These are phyloP conservation scores for Syngnathus rostellatus DNA, from an alignment of 2,797 vertebrate species.

Conservation along the genomic window DNA sequence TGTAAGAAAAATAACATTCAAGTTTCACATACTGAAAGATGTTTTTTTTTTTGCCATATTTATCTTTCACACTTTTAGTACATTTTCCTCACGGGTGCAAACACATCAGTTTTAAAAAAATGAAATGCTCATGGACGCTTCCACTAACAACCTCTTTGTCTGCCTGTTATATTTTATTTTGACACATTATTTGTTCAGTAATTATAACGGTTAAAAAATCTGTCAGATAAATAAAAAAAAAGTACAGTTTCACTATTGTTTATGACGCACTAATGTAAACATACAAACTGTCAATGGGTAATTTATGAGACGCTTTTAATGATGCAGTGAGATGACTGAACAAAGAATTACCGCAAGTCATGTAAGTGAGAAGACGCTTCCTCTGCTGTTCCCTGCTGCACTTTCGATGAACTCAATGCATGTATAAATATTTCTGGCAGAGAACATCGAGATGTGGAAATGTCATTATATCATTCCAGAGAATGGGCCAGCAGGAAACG, in stretches of 20 bases:
- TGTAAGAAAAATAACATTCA: background rate
- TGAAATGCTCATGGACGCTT: background rate
- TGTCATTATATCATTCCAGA: constrained; percentile 43
- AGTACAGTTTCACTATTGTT: background rate
- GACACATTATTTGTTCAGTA: background rate
- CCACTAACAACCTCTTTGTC: background rate
- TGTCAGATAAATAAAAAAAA: background rate
- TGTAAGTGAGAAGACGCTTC: constrained; percentile 3
- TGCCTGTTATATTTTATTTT: background rate
- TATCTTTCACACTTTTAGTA: background rate
- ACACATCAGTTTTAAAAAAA: background rate
- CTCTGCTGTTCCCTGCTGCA: background rate
- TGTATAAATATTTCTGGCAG: constrained; percentile 30
- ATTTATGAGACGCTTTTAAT: background rate
- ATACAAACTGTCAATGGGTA: background rate
- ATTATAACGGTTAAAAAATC: background rate
- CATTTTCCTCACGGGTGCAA: background rate
- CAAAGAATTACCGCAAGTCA: constrained; percentile 17
- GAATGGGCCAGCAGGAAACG: constrained; percentile 43
- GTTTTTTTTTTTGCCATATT: background rate
- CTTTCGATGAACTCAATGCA: constrained; percentile 29
- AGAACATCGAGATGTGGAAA: constrained; percentile 35
- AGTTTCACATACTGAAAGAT: background rate
- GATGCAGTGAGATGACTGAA: constrained; percentile 7
- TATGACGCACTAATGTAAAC: background rate